A percentile compares a stretch with the other conserved stretches of the same genome.
Evolutionary conservation across 2,113 vertebrate species (phyloP).

Genomic region (Brachyistius frenatus): DNA sequence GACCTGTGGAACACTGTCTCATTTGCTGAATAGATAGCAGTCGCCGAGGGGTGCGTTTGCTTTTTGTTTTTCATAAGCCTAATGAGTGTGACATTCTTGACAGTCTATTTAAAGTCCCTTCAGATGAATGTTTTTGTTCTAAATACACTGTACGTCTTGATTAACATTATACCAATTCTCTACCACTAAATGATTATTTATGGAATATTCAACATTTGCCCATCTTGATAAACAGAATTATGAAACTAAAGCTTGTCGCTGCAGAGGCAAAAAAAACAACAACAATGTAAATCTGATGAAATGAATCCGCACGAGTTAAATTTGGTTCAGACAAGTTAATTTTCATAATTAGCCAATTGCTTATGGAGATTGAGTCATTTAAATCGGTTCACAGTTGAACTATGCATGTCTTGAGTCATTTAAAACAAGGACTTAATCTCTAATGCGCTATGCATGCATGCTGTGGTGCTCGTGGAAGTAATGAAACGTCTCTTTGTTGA

Average conservation of each 20-base stretch:
- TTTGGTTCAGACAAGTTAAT: slow-evolving; percentile 65
- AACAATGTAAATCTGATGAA: slow-evolving; percentile 63
- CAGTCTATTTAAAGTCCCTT: slow-evolving; percentile 40
- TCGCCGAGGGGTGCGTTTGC: slow-evolving; percentile 42
- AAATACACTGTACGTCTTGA: slow-evolving; percentile 54
- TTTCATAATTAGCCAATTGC: slow-evolving; percentile 76
- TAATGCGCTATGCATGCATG: slow-evolving; percentile 36
- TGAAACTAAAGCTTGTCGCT: slow-evolving; percentile 13
- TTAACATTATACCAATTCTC: slow-evolving; percentile 57
- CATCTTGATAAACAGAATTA: slow-evolving; percentile 26
- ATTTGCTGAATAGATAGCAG: slow-evolving; percentile 34
- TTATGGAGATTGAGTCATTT: slow-evolving; percentile 67
- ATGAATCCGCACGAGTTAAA: slow-evolving; percentile 62
- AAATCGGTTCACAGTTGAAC: slow-evolving; percentile 65
- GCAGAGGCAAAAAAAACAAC: slow-evolving; percentile 21
- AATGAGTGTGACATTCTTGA: slow-evolving; percentile 44
- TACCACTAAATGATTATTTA: slow-evolving; percentile 44
- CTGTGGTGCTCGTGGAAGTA: slow-evolving; percentile 25
- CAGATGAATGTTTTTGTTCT: slow-evolving; percentile 51
- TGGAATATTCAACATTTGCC: slow-evolving; percentile 39
- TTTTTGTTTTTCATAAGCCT: slow-evolving; percentile 59
- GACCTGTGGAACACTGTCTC: slow-evolving; percentile 45
- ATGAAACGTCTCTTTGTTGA: slow-evolving; percentile 39
- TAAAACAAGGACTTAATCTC: slow-evolving; percentile 52
- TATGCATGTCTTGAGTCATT: slow-evolving; percentile 69